phyloP scores from a whole-genome alignment of 2,113 vertebrate genomes.

The Pollachius pollachius region DNA sequence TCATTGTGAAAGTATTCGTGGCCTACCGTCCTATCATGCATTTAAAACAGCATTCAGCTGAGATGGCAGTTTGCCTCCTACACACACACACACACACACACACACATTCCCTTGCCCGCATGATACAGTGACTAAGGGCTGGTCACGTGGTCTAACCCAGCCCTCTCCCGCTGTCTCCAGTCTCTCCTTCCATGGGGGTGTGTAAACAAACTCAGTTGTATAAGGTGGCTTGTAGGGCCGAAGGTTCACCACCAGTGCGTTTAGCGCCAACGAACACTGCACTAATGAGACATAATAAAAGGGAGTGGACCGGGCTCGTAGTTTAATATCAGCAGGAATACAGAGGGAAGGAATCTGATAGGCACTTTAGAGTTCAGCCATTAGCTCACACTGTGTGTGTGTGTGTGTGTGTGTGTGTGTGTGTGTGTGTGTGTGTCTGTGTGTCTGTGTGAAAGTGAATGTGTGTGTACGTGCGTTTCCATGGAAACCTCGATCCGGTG shows the following conservation, averaged over 20 bases:
- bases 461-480: background rate
- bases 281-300: too few species aligned
- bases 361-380: too few species aligned
- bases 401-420: background rate
- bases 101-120: constrained; percentile 17
- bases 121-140: constrained; percentile 62
- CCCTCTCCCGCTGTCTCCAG: too few species aligned
- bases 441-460: background rate
- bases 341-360: too few species aligned
- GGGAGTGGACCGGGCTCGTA: too few species aligned
- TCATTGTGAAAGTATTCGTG: constrained; percentile 69
- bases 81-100: too few species aligned
- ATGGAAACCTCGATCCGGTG: background rate
- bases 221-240: background rate
- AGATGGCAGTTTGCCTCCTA: constrained; percentile 60
- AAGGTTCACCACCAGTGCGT: too few species aligned
- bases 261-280: too few species aligned
- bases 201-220: constrained; percentile 61
- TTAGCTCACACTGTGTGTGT: background rate
- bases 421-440: background rate
- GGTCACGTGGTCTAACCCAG: constrained; percentile 23
- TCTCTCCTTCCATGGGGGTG: constrained; percentile 17
- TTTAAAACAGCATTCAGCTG: constrained; percentile 68
- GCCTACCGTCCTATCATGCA: constrained; percentile 35
- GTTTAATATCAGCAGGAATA: too few species aligned